Percentiles rank a stretch among this genome's conserved stretches.
Evolutionary conservation across 2,888 invertebrate species (phyloP).

Genomic region (Fragum sueziense): DNA sequence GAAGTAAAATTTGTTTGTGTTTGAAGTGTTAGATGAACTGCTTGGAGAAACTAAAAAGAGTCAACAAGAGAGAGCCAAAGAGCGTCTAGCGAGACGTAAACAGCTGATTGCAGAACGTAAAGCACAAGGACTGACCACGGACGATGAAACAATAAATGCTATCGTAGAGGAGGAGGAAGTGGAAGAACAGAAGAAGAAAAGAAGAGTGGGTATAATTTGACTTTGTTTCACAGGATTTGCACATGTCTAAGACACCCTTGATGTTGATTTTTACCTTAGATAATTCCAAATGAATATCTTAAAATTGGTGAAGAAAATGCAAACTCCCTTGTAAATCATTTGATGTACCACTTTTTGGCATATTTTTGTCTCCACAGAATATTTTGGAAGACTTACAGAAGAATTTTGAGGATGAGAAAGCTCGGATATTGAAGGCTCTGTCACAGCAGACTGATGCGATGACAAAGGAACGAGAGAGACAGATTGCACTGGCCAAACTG

Average conservation of each 20-base stretch:
- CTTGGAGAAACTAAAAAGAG: slow-evolving; percentile 58
- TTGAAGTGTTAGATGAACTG: slow-evolving; percentile 61
- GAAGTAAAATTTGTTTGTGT: neutral
- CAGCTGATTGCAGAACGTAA: slow-evolving; percentile 68
- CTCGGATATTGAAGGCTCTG: slow-evolving; percentile 68
- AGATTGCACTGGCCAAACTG: slow-evolving; percentile 71
- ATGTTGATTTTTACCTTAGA: too few species aligned
- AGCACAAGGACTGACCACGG: slow-evolving; percentile 68
- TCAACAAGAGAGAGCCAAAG: slow-evolving; percentile 60
- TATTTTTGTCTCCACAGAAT: slow-evolving; percentile 70
- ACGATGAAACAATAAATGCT: slow-evolving; percentile 71
- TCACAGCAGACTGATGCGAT: slow-evolving; percentile 65
- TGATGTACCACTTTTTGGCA: neutral
- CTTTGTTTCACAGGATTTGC: too few species aligned
- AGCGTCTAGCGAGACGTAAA: slow-evolving; percentile 60
- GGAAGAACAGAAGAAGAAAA: slow-evolving; percentile 57
- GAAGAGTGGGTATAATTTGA: slow-evolving; percentile 51
- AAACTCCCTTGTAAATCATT: neutral
- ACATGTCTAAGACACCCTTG: too few species aligned
- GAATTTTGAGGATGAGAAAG: slow-evolving; percentile 75
- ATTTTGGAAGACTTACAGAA: slow-evolving; percentile 72
- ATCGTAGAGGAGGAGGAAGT: slow-evolving; percentile 67
- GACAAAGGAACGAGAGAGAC: slow-evolving; percentile 67
- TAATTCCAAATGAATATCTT: too few species aligned
- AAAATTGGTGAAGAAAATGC: too few species aligned